Evolutionary conservation across 2,888 invertebrate species (phyloP).

Genomic region (Clostera curtula): DNA sequence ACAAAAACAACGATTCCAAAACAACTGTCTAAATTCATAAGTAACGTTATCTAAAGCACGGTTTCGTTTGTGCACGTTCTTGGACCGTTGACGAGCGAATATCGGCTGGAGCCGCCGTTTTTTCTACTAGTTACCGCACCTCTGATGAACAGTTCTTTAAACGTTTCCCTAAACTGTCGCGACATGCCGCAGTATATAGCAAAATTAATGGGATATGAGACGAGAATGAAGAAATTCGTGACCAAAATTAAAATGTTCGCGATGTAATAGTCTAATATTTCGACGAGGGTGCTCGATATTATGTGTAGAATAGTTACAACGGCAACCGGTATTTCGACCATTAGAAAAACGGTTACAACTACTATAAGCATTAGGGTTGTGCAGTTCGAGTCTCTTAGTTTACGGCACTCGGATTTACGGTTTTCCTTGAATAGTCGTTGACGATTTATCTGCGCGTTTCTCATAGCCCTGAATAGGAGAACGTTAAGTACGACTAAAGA

Average conservation of each 20-base stretch:
- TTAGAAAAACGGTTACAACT: slow-evolving; percentile 87
- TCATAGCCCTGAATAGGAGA: slow-evolving; percentile 89
- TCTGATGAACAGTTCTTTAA: slow-evolving; percentile 86
- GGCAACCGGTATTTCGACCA: slow-evolving; percentile 89
- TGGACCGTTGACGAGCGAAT: slow-evolving; percentile 88
- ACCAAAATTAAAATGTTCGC: slow-evolving; percentile 86
- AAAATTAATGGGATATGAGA: slow-evolving; percentile 95
- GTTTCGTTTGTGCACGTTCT: slow-evolving; percentile 90
- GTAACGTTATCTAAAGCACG: slow-evolving; percentile 72
- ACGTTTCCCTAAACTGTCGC: slow-evolving; percentile 93
- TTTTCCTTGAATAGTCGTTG: slow-evolving; percentile 85
- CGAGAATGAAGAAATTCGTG: slow-evolving; percentile 93
- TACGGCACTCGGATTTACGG: slow-evolving; percentile 85
- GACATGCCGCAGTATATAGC: slow-evolving; percentile 98
- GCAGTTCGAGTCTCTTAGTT: slow-evolving; percentile 86
- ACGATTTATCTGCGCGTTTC: slow-evolving; percentile 86
- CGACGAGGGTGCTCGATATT: slow-evolving; percentile 81
- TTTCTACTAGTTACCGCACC: slow-evolving; percentile 76
- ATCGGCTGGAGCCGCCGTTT: slow-evolving; percentile 83
- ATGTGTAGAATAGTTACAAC: slow-evolving; percentile 90
- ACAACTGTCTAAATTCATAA: slow-evolving; percentile 19
- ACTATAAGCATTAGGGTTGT: slow-evolving; percentile 92
- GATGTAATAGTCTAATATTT: slow-evolving; percentile 84
- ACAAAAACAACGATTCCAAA: slow-evolving; percentile 10
- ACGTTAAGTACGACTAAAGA: slow-evolving; percentile 92